Percentiles rank a stretch among this genome's conserved stretches.
Conservation (phyloP, 2,797 vertebrate genomes). For the Galago senegalensis region DNA sequence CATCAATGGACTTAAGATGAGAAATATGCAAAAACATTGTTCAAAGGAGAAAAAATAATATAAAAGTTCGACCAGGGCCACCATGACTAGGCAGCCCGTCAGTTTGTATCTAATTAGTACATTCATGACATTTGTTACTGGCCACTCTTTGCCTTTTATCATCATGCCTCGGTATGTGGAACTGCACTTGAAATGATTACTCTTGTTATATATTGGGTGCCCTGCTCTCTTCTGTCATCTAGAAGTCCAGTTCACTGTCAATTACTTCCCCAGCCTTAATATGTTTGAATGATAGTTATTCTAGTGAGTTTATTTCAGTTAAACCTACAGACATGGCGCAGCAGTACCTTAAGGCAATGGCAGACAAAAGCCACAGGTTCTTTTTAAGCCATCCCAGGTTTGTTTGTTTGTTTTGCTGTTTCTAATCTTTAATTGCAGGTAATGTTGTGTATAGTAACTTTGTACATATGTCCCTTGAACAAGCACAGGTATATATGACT, state of each 20-base stretch:
- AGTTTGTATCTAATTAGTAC: neutral
- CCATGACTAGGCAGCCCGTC: neutral
- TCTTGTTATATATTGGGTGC: neutral
- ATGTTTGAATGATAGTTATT: constrained; percentile 9
- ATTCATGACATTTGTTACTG: neutral
- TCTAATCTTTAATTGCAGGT: too few species aligned
- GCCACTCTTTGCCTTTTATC: neutral
- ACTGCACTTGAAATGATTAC: neutral
- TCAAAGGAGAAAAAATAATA: neutral
- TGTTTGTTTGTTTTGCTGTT: too few species aligned
- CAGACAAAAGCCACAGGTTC: neutral
- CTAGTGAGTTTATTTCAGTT: neutral
- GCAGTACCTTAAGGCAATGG: neutral
- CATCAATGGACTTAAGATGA: neutral
- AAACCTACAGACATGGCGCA: neutral
- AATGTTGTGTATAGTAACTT: too few species aligned
- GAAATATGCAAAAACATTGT: neutral
- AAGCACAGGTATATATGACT: neutral
- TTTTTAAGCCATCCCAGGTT: neutral
- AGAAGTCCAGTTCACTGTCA: neutral
- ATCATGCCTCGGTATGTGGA: neutral
- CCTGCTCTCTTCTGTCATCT: neutral
- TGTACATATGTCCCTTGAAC: too few species aligned
- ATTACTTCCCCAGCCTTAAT: neutral
- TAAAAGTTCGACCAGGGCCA: neutral